These are phyloP conservation scores for Steinernema khuongi DNA, from an alignment of 1,140 invertebrate genomes.

Conservation along the genomic window DNA sequence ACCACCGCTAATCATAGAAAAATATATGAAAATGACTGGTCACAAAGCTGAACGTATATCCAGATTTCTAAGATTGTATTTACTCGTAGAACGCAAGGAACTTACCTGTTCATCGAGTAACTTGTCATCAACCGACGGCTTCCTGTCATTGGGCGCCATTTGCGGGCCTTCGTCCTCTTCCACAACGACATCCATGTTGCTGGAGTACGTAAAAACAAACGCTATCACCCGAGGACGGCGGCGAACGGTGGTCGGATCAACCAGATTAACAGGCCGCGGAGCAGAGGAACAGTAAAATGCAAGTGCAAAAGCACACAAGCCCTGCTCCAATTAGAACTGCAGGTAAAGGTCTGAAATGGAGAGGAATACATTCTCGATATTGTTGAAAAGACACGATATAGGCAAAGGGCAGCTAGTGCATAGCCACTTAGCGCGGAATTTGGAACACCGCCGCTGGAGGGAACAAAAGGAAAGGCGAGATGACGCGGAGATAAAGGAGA, in stretches of 20 bases:
- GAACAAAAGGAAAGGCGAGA: neutral
- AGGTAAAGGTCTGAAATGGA: too few relatives aligned
- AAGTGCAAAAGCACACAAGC: neutral
- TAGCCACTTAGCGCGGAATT: neutral
- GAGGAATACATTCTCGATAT: too few relatives aligned
- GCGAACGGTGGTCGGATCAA: neutral
- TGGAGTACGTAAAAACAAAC: neutral
- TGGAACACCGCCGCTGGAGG: too few relatives aligned
- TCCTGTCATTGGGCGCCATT: neutral
- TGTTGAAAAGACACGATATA: too few relatives aligned
- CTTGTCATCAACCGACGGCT: neutral
- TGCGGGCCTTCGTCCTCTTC: neutral
- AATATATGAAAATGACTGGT: too few relatives aligned
- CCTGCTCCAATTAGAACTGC: too few relatives aligned
- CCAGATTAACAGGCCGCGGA: neutral
- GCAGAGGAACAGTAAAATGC: neutral
- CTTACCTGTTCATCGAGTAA: constrained; percentile 25
- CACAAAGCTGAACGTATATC: too few relatives aligned
- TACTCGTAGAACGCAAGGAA: too few relatives aligned
- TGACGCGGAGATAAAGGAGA: neutral
- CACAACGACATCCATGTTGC: constrained; percentile 3
- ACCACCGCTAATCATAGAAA: too few relatives aligned
- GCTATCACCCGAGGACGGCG: too few relatives aligned
- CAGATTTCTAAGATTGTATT: too few relatives aligned
- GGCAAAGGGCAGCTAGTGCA: too few relatives aligned